Conservation (phyloP, 2,797 vertebrate species). For the Neosilurus hyrtlii region DNA sequence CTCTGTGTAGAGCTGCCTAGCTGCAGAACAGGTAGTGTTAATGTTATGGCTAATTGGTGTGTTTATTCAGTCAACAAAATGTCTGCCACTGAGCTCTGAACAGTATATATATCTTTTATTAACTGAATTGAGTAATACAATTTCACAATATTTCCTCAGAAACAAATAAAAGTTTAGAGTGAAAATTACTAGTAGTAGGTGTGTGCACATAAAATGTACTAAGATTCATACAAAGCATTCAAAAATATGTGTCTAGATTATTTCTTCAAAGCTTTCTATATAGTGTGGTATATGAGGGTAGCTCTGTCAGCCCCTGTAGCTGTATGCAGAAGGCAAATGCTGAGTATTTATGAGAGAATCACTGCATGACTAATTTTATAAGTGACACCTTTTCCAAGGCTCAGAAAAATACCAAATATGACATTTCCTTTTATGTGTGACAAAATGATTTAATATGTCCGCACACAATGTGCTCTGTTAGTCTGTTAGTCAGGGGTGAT, state of each 20-base stretch:
- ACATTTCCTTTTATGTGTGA: constrained; percentile 2
- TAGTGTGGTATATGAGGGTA: constrained; percentile 58
- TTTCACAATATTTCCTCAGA: constrained; percentile 22
- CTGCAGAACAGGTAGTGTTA: too few species aligned
- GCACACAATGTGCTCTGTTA: background rate
- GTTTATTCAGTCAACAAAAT: background rate
- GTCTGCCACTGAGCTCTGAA: constrained; percentile 39
- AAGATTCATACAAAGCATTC: constrained; percentile 27
- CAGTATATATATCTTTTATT: constrained; percentile 31
- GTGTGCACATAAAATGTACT: background rate
- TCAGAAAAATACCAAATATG: background rate
- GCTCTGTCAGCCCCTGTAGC: constrained; percentile 52
- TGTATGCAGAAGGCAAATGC: constrained; percentile 56
- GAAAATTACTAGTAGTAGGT: background rate
- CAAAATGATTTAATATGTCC: background rate
- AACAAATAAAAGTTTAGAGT: constrained; percentile 35
- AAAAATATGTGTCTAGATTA: constrained; percentile 36
- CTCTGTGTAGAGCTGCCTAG: too few species aligned
- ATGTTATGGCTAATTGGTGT: too few species aligned
- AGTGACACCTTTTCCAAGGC: constrained; percentile 40
- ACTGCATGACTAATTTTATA: constrained; percentile 60
- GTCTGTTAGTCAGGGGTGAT: background rate
- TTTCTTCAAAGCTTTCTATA: constrained; percentile 48
- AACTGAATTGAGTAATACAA: background rate
- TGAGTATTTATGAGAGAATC: constrained; percentile 56